Base-by-base conservation (phyloP, 2,797 vertebrate species). In the Notolabrus celidotus region DNA sequence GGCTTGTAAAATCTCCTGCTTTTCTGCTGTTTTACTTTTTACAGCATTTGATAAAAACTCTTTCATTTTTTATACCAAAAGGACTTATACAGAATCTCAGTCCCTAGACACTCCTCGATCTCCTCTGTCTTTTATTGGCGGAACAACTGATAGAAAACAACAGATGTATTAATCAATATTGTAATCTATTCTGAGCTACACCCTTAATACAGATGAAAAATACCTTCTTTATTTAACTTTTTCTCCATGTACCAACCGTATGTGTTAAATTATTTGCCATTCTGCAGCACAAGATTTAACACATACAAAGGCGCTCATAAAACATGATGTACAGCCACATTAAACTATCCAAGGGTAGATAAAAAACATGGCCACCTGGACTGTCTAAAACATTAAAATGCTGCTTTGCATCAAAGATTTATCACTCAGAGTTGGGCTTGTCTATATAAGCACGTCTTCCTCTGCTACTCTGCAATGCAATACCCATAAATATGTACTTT, bases 281-380 rank as follows among this genome's bases (percentile, higher is more conserved):
- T 43, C 29, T 73, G 31, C 59, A 69, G 23, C 60, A 75, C 31
- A 66, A 45, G 4, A 61, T 62, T 39, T 74, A 64, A 65, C 34
- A 56, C 53, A 29, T 59, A 60, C 60, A 60, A 75, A 72, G 34
- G 34, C 29, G 14, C 51, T 51, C 58, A 51, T 79, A 56, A 81
- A 84, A 74, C 29, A n/a, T 55, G 54, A 62, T 77, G 43, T 33
- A 80, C 63, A 31, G 61, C 50, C 27, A 11, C 53, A 64, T 63
- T 61, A 72, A 72, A 46, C 36, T 27, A 25, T 59, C 59, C 4
- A 42, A 66, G 49, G 47, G 5, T 25, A 52, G 59, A 69, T 55
- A 79, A 61, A 41, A 29, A 57, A 69, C 19, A 25, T 47, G 34
- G 75, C 53, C 77, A 79, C 71, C 81, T 74, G 74, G 53, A 50